These are phyloP conservation scores for Catharus fuscescens DNA, from an alignment of 2,113 vertebrate species.

Conservation along the genomic window DNA sequence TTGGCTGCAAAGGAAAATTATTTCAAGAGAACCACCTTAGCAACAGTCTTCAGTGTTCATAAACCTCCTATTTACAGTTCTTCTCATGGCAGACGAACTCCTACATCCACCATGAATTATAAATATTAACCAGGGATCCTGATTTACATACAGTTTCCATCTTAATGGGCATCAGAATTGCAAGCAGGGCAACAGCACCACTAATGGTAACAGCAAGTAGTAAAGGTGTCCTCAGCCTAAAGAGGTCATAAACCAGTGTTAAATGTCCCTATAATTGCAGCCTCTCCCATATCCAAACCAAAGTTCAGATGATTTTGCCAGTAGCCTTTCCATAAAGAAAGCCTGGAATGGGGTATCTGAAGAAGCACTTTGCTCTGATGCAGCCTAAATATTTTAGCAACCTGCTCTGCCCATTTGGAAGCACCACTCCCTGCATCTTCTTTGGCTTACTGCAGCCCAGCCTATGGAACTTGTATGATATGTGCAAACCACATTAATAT, in stretches of 20 bases:
- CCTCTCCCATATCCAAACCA: not conserved
- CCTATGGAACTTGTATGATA: not conserved
- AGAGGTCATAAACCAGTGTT: slow-evolving; percentile 5
- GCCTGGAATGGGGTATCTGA: not conserved
- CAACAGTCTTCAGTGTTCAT: slow-evolving; percentile 50
- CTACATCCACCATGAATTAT: slow-evolving; percentile 57
- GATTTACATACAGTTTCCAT: slow-evolving; percentile 71
- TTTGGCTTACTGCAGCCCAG: not conserved
- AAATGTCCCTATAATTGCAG: not conserved
- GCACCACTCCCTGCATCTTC: not conserved
- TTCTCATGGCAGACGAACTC: slow-evolving; percentile 47
- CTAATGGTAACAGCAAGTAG: slow-evolving; percentile 37
- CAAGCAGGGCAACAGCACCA: slow-evolving; percentile 62
- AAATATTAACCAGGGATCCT: slow-evolving; percentile 53
- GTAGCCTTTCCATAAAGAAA: slow-evolving; percentile 1
- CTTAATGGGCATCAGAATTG: slow-evolving; percentile 56
- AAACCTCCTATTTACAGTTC: slow-evolving; percentile 40
- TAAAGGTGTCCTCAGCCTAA: slow-evolving; percentile 33
- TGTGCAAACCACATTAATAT: not conserved
- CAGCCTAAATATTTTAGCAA: slow-evolving; percentile 30
- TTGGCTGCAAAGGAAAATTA: slow-evolving; percentile 59
- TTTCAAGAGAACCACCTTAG: slow-evolving; percentile 63
- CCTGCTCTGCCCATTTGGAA: not conserved
- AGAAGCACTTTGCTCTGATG: not conserved
- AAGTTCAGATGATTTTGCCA: not conserved